phyloP scores from a whole-genome alignment of 2,113 vertebrate species.

The Climacteris rufus region DNA sequence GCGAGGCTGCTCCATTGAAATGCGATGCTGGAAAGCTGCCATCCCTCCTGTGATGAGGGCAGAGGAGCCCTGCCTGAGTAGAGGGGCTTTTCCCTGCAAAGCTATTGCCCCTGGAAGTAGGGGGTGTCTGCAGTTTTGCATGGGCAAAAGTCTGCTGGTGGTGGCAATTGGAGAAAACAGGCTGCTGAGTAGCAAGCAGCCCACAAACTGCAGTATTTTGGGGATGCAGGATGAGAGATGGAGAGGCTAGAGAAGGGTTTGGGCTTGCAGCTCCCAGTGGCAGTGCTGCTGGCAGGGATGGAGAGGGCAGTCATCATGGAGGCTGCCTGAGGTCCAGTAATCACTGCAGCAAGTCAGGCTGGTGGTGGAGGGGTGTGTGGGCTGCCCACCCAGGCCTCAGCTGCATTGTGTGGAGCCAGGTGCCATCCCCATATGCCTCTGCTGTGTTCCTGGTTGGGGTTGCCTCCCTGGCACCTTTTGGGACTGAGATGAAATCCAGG shows the following conservation, averaged over 20 bases:
- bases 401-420: neutral
- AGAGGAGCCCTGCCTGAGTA: neutral
- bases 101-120: accelerated
- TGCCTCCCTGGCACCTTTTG: neutral
- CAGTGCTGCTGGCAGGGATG: neutral
- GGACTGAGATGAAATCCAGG: neutral
- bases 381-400: neutral
- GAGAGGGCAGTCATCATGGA: neutral
- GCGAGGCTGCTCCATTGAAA: neutral
- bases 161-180: neutral
- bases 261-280: neutral
- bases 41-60: neutral
- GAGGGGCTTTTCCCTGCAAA: neutral
- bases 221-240: neutral
- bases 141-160: neutral
- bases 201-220: accelerated
- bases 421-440: neutral
- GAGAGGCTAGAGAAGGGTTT: neutral
- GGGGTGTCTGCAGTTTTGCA: neutral
- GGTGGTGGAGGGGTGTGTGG: accelerated
- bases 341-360: neutral
- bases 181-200: neutral
- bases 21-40: neutral
- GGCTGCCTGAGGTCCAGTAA: neutral
- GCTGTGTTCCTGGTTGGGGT: accelerated